Evolutionary conservation across 2,113 vertebrate species (phyloP).

Genomic region (Nycticryphes semicollaris): DNA sequence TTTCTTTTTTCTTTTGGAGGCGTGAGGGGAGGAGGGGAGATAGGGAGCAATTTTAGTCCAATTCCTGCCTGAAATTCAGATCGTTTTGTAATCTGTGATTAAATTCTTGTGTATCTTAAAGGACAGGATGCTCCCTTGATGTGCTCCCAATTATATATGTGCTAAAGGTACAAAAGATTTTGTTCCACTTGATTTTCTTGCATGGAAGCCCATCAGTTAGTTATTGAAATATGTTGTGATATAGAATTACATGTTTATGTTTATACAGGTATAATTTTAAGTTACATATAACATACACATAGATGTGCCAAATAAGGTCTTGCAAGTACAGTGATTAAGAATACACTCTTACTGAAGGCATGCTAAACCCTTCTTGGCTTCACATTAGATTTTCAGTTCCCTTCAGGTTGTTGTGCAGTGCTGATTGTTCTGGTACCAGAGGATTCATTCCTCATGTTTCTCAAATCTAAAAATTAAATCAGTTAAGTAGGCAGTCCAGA

Average conservation of each 20-base stretch:
- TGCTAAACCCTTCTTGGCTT: not conserved
- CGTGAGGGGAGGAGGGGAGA: accelerated
- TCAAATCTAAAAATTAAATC: not conserved
- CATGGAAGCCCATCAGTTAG: not conserved
- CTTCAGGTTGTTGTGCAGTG: not conserved
- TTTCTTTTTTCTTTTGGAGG: not conserved
- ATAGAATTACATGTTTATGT: not conserved
- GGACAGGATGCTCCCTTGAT: not conserved
- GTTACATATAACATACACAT: not conserved
- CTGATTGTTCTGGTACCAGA: not conserved
- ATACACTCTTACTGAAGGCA: not conserved
- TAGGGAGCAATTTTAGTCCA: not conserved
- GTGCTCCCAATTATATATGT: not conserved
- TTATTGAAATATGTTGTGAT: not conserved
- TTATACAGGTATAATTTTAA: not conserved
- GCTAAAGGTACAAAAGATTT: not conserved
- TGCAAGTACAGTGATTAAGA: not conserved
- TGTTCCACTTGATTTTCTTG: not conserved
- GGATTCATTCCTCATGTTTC: not conserved
- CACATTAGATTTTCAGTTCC: not conserved
- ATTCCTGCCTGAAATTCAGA: not conserved
- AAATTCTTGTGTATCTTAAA: not conserved
- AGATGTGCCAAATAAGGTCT: not conserved
- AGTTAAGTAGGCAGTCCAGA: not conserved
- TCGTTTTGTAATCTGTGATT: not conserved